Evolutionary conservation across 2,797 vertebrate genomes (phyloP).

Genomic region (Ciconia nigra): DNA sequence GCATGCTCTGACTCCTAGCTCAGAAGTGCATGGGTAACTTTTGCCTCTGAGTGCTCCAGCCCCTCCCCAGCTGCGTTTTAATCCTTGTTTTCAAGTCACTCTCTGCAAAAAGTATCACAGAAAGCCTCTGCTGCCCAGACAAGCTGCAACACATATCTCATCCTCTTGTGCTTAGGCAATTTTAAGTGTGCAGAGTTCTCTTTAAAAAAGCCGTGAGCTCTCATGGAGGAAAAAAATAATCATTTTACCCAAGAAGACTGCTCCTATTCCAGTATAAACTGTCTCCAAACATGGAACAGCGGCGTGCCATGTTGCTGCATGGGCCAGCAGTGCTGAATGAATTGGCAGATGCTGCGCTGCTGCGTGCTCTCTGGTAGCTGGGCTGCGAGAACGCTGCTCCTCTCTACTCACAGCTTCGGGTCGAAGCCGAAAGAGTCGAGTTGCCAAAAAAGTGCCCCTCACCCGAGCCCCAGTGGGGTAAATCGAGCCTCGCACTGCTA

Average conservation of each 20-base stretch:
- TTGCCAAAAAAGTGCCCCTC: neutral
- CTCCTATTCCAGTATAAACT: conserved; percentile 40
- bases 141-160: neutral
- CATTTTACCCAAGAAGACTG: neutral
- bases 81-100: neutral
- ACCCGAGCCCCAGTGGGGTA: neutral
- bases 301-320: conserved; percentile 7
- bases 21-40: neutral
- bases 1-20: neutral
- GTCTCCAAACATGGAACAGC: conserved; percentile 39
- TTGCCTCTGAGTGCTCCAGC: neutral
- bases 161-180: neutral
- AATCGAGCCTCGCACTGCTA: neutral
- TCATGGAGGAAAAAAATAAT: neutral
- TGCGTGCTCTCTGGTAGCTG: neutral
- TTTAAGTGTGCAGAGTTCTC: neutral
- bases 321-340: conserved; percentile 55
- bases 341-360: conserved; percentile 47
- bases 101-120: neutral
- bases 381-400: neutral
- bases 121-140: neutral
- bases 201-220: neutral
- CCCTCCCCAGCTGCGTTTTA: neutral
- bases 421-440: neutral
- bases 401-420: neutral